Evolutionary conservation across 2,888 invertebrate genomes (phyloP).

Genomic region (Pseudeuparius sepicola): DNA sequence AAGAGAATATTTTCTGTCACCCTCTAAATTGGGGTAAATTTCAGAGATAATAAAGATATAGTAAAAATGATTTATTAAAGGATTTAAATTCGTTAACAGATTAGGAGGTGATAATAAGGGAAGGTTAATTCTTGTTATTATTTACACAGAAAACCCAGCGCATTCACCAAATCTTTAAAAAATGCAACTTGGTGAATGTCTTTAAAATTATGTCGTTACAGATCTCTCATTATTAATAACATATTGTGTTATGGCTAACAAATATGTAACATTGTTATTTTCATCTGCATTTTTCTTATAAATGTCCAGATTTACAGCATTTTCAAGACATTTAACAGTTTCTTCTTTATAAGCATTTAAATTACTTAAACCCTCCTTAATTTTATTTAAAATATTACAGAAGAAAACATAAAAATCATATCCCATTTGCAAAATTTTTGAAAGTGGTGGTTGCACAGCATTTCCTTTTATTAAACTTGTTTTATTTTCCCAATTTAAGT

Average conservation of each 20-base stretch:
- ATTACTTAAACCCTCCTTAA: conserved; percentile 27
- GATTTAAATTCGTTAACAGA: too few species aligned
- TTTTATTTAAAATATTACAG: conserved; percentile 24
- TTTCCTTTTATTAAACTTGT: conserved; percentile 31
- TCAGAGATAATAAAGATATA: too few species aligned
- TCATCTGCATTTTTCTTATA: conserved; percentile 6
- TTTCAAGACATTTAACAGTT: conserved; percentile 25
- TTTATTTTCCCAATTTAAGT: conserved; percentile 31
- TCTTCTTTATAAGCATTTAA: conserved; percentile 29
- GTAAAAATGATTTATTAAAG: too few species aligned
- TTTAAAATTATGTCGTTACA: too few species aligned
- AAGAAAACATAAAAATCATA: conserved; percentile 31
- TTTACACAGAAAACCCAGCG: too few species aligned
- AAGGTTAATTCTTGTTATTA: too few species aligned
- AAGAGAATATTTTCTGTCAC: too few species aligned
- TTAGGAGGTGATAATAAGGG: too few species aligned
- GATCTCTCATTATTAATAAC: conserved; percentile 22
- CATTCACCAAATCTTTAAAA: too few species aligned
- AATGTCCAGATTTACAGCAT: conserved; percentile 27
- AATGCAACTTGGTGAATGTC: too few species aligned
- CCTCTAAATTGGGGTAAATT: too few species aligned
- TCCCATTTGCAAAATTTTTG: conserved; percentile 29
- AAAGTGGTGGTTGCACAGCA: conserved; percentile 33
- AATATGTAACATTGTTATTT: conserved; percentile 22
- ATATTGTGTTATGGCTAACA: conserved; percentile 35